Percentiles rank a stretch among this genome's conserved stretches.
These are phyloP conservation scores for Adelphocoris suturalis DNA, from an alignment of 2,888 invertebrate genomes.

Conservation along the genomic window DNA sequence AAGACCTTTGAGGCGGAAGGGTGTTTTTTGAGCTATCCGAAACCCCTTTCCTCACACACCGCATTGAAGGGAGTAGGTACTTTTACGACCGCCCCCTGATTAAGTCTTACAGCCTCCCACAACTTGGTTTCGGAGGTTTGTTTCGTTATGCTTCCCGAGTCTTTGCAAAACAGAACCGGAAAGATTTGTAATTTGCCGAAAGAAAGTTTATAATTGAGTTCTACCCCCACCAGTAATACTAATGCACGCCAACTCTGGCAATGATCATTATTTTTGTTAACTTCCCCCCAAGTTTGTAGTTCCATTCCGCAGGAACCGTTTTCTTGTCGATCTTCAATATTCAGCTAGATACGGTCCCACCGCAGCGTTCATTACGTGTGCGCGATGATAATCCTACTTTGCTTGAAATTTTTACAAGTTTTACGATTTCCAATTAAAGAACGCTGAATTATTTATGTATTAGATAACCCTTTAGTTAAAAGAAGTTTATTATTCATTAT, in stretches of 20 bases:
- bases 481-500: too few relatives aligned
- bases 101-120: background rate
- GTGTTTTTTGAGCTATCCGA: conserved; percentile 44
- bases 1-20: conserved; percentile 26
- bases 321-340: too few relatives aligned
- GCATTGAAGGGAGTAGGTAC: background rate
- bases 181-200: conserved; percentile 23
- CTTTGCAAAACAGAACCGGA: conserved; percentile 32
- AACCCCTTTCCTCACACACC: conserved; percentile 20
- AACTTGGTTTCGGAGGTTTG: conserved; percentile 23
- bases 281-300: background rate
- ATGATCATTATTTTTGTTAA: conserved; percentile 9
- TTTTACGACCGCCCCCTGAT: background rate
- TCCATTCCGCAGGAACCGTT: too few relatives aligned
- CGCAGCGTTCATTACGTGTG: too few relatives aligned
- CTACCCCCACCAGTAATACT: background rate
- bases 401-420: too few relatives aligned
- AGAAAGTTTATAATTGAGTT: conserved; percentile 39
- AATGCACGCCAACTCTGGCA: background rate
- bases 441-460: too few relatives aligned
- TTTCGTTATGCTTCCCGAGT: conserved; percentile 23
- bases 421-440: too few relatives aligned
- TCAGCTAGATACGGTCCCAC: too few relatives aligned
- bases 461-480: too few relatives aligned
- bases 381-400: too few relatives aligned